Evolutionary conservation across 2,888 invertebrate genomes (phyloP).

Genomic region (Pseudanteris insignis): DNA sequence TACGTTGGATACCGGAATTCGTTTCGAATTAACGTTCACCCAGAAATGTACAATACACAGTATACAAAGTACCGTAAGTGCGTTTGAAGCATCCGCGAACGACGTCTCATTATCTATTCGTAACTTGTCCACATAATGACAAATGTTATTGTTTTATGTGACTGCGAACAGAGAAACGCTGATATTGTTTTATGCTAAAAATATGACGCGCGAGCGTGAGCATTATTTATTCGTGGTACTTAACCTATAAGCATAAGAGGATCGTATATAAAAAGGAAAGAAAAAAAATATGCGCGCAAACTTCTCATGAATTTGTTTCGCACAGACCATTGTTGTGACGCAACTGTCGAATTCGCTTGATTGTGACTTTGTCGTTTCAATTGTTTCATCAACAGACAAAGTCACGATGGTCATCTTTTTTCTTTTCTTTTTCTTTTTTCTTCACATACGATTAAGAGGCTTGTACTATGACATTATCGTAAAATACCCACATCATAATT

Average conservation of each 20-base stretch:
- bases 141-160: slow-evolving; percentile 36
- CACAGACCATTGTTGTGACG: no score
- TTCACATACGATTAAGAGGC: not conserved
- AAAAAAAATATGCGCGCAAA: no score
- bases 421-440: no score
- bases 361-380: no score
- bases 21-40: slow-evolving; percentile 26
- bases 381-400: no score
- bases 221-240: no score
- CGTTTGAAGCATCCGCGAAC: slow-evolving; percentile 48
- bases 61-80: slow-evolving; percentile 65
- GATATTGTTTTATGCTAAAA: slow-evolving; percentile 25
- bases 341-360: no score
- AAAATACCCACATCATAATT: not conserved
- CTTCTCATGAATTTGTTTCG: no score
- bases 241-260: no score
- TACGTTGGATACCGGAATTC: no score
- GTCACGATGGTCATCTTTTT: no score
- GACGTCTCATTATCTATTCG: slow-evolving; percentile 35
- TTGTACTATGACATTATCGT: not conserved
- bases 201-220: slow-evolving; percentile 4
- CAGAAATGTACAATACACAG: slow-evolving; percentile 63
- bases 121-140: slow-evolving; percentile 31
- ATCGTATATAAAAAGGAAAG: no score
- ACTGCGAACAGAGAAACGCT: slow-evolving; percentile 28